Evolutionary conservation across 2,888 invertebrate species (phyloP).

Genomic region (Philereme vetulata): DNA sequence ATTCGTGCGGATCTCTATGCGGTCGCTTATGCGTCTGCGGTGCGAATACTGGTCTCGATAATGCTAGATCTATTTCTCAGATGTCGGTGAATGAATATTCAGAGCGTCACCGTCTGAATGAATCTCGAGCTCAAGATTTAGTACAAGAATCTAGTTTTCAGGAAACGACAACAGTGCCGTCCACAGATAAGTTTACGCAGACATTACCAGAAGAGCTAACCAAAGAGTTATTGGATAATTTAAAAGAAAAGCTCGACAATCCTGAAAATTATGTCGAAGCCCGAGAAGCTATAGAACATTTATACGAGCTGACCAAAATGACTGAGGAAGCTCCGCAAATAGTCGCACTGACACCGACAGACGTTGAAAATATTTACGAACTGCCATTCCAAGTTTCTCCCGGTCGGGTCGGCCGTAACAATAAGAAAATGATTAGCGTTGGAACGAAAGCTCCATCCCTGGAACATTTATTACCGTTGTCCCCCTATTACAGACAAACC

Average conservation of each 20-base stretch:
- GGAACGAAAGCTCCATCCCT: conserved; percentile 85
- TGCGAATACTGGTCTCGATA: conserved; percentile 77
- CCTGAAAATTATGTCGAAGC: conserved; percentile 90
- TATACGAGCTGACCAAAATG: conserved; percentile 89
- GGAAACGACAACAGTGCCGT: conserved; percentile 53
- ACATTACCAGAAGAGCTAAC: conserved; percentile 90
- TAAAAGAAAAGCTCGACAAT: conserved; percentile 87
- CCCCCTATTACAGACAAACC: conserved; percentile 73
- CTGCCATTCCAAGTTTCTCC: conserved; percentile 80
- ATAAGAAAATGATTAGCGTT: conserved; percentile 77
- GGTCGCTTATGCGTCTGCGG: conserved; percentile 70
- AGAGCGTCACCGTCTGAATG: conserved; percentile 83
- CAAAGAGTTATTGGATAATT: conserved; percentile 87
- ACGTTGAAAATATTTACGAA: conserved; percentile 84
- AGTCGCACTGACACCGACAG: conserved; percentile 77
- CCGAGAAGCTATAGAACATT: conserved; percentile 89
- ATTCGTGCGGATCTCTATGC: conserved; percentile 65
- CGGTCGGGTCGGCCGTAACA: conserved; percentile 66
- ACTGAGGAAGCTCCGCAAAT: conserved; percentile 77
- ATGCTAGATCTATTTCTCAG: conserved; percentile 84
- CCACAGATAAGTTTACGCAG: conserved; percentile 86
- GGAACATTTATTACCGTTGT: conserved; percentile 80
- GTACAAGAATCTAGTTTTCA: conserved; percentile 64
- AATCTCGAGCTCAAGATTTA: conserved; percentile 77
- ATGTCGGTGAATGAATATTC: conserved; percentile 86